Conservation (phyloP, 2,797 vertebrate genomes). For the Petrocephalus schoutedeni region DNA sequence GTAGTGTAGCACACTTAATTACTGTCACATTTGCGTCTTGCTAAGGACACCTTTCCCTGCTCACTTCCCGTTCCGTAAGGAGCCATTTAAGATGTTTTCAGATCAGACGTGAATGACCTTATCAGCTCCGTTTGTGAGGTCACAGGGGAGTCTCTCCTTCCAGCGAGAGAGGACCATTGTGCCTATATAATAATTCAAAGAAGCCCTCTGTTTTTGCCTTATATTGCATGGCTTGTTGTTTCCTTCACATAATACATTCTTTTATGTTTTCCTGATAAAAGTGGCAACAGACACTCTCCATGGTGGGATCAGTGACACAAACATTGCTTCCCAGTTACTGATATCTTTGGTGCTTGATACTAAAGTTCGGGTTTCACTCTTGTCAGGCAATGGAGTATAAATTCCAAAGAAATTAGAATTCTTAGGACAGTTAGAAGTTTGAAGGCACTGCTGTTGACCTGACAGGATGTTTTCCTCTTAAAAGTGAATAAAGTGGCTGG, state of each 20-base stretch:
- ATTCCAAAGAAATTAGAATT: background rate
- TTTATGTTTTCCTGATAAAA: background rate
- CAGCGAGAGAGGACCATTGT: background rate
- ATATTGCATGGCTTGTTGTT: background rate
- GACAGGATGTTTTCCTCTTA: background rate
- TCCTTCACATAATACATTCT: background rate
- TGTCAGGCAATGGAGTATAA: background rate
- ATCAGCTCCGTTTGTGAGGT: conserved; percentile 2
- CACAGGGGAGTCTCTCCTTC: background rate
- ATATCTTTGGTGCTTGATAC: background rate
- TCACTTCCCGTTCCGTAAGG: background rate
- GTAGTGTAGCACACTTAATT: conserved; percentile 6
- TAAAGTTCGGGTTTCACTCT: background rate
- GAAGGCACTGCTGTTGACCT: background rate
- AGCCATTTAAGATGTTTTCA: conserved; percentile 3
- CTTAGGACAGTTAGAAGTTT: background rate
- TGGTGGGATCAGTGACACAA: background rate
- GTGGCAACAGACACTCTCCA: background rate
- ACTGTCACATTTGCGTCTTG: conserved; percentile 6
- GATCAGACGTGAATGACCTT: conserved; percentile 6
- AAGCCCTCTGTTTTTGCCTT: background rate
- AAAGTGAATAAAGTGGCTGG: background rate
- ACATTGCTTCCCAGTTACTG: background rate
- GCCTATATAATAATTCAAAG: background rate
- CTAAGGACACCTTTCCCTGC: background rate